Evolutionary conservation across 2,888 invertebrate species (phyloP), one percentile per base, ranked within the genome.

Genomic region (Trichogramma evanescens): DNA sequence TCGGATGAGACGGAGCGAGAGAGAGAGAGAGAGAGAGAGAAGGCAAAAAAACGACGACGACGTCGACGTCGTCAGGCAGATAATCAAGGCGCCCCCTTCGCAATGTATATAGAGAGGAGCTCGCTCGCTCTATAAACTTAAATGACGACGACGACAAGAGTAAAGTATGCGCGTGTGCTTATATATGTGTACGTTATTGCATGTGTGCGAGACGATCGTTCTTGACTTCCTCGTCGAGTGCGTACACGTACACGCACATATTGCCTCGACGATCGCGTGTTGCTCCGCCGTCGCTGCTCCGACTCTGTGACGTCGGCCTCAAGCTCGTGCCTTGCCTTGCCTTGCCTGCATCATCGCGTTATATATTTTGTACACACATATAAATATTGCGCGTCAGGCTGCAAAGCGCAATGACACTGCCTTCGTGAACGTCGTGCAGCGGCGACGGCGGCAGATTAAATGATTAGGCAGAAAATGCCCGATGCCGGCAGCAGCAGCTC

Each of bases 21-120:
- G 26, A 55, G 50, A 9, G 48, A 57, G 57, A 61, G 63, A 4
- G 65, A 68, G 46, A 39, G 57, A 53, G 44, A 54, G 54, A 57
- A 26, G 26, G 26, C 26, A 26, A 26, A 26, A 26, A 26, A 26
- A 26, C 26, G 26, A 26, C 26, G 26, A 26, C 26, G 26, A 26
- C 26, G 26, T 26, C 26, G 26, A 58, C 44, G 50, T 38, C 43
- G 42, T 38, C 13, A 51, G 8, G 54, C 42, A 43, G 50, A 67
- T 67, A 70, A 70, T 64, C 66, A 68, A 70, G 66, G 69, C 66
- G 67, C 66, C 68, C 61, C 61, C 54, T 66, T 68, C 69, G 66
- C 70, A 66, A 67, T 67, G 61, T 7, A 7, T 9, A 7, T 9
- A 38, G 8, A 13, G 10, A 51, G 48, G 52, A 40, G 40, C 6